Conservation (phyloP, 1,140 invertebrate species). For the Drusus annulatus region DNA sequence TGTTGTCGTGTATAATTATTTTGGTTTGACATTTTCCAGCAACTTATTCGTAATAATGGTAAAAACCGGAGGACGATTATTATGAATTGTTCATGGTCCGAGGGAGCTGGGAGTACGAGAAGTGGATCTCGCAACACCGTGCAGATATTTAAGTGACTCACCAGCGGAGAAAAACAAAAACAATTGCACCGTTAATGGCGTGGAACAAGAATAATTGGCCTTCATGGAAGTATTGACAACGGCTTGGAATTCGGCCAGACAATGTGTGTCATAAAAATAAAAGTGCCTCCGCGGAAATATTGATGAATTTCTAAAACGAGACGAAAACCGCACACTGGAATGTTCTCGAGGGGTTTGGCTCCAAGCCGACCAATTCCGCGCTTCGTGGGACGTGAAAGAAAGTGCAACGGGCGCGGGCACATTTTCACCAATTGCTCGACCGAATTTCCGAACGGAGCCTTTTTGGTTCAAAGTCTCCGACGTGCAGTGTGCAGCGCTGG, state of each 20-base stretch:
- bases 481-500: too few relatives aligned
- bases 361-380: not conserved
- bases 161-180: conserved; percentile 27
- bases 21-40: too few relatives aligned
- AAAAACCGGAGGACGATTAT: too few relatives aligned
- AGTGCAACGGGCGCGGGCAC: not conserved
- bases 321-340: conserved; percentile 12
- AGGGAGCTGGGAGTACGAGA: not conserved
- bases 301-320: conserved; percentile 21
- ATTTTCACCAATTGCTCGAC: not conserved
- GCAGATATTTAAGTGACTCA: conserved; percentile 5
- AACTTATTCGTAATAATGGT: too few relatives aligned
- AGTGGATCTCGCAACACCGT: conserved; percentile 20
- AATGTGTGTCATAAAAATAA: conserved; percentile 35
- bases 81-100: not conserved
- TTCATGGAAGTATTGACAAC: conserved; percentile 29
- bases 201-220: conserved; percentile 30
- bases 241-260: conserved; percentile 28
- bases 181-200: conserved; percentile 27
- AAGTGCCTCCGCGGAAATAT: conserved; percentile 14
- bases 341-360: not conserved
- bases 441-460: too few relatives aligned
- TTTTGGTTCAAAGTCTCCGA: too few relatives aligned
- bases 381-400: not conserved
- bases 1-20: too few relatives aligned